phyloP scores from a whole-genome alignment of 2,888 invertebrate species.

The Cheilosia grossa region DNA sequence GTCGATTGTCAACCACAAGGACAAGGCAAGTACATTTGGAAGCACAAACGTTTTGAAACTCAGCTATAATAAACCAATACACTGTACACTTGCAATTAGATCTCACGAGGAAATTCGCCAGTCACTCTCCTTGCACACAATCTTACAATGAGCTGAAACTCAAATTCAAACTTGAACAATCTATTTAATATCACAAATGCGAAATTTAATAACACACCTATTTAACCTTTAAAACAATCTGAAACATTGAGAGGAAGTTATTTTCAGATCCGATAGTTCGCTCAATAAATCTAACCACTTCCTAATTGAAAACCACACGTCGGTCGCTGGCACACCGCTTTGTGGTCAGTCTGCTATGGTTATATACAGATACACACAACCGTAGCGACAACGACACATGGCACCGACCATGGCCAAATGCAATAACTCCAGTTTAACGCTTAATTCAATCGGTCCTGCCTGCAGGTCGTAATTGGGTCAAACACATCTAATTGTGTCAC shows the following conservation, averaged over 20 bases:
- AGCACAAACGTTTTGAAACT: no score
- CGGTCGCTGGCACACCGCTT: constrained; percentile 27
- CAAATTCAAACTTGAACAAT: neutral
- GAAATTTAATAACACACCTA: constrained; percentile 16
- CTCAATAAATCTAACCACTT: constrained; percentile 60
- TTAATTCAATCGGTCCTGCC: constrained; percentile 48
- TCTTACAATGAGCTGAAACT: no score
- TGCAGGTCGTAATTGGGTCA: constrained; percentile 58
- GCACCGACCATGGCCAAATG: constrained; percentile 35
- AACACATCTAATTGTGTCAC: constrained; percentile 52
- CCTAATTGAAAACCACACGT: constrained; percentile 61
- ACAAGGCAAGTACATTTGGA: no score
- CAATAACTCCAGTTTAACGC: constrained; percentile 59
- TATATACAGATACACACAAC: neutral
- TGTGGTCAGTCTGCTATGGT: constrained; percentile 16
- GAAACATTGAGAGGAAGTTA: neutral
- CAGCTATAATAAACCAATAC: no score
- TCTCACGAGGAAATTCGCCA: no score
- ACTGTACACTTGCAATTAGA: no score
- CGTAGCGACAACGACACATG: neutral
- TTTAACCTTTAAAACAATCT: constrained; percentile 2
- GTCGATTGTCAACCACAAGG: no score
- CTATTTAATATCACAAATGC: constrained; percentile 9
- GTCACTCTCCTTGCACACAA: no score
- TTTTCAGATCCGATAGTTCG: constrained; percentile 33